These are phyloP conservation scores for Lacanobia wlatinum DNA, from an alignment of 2,888 invertebrate species.

Conservation along the genomic window DNA sequence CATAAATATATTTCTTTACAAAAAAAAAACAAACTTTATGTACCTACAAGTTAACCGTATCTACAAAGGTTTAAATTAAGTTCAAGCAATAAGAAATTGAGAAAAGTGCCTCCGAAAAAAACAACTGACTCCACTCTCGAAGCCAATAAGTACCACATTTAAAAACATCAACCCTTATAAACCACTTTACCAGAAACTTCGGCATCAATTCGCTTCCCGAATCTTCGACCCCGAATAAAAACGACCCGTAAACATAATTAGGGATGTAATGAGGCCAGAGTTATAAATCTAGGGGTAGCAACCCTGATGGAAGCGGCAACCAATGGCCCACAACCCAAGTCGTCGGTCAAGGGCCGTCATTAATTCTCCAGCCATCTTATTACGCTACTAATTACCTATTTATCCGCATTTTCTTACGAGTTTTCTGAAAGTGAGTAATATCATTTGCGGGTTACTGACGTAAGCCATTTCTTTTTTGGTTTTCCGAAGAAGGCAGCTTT, in stretches of 20 bases:
- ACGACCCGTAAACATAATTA: conserved; percentile 82
- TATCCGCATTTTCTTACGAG: conserved; percentile 73
- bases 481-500: conserved; percentile 23
- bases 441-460: conserved; percentile 53
- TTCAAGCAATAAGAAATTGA: not conserved
- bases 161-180: conserved; percentile 37
- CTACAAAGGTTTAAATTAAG: too few species aligned
- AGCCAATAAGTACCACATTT: conserved; percentile 36
- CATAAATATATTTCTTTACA: too few species aligned
- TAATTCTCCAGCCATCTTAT: conserved; percentile 78
- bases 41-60: too few species aligned
- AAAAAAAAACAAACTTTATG: too few species aligned
- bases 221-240: conserved; percentile 73
- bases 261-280: conserved; percentile 79
- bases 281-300: conserved; percentile 78
- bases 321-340: conserved; percentile 58
- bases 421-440: conserved; percentile 68
- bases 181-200: conserved; percentile 56
- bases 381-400: conserved; percentile 81
- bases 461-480: conserved; percentile 63
- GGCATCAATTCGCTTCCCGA: conserved; percentile 55
- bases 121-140: not conserved
- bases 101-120: not conserved
- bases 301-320: conserved; percentile 56
- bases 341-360: conserved; percentile 69